These are phyloP conservation scores for Psittacula echo DNA, from an alignment of 2,797 vertebrate genomes.

Conservation along the genomic window DNA sequence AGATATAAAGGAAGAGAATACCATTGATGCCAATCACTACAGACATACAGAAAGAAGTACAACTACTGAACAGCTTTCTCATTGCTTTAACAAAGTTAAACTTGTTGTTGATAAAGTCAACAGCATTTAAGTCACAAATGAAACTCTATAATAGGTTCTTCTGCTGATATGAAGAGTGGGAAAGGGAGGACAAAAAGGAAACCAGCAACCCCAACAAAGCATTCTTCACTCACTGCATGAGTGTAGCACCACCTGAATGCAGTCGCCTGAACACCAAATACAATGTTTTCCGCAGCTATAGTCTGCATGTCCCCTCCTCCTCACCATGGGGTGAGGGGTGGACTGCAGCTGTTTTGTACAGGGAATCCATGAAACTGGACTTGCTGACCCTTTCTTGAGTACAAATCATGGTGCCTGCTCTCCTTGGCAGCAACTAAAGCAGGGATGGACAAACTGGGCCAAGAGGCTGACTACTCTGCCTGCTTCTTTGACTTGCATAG, in stretches of 20 bases:
- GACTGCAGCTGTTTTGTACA: neutral
- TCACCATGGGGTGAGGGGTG: rapidly evolving
- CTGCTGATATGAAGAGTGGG: neutral
- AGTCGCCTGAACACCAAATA: rapidly evolving
- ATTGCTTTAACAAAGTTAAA: neutral
- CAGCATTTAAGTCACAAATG: neutral
- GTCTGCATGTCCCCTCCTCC: neutral
- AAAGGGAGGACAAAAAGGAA: neutral
- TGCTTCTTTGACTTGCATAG: neutral
- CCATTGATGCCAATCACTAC: neutral
- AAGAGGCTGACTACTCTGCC: neutral
- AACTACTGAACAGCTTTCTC: neutral
- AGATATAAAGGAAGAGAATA: neutral
- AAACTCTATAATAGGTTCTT: neutral
- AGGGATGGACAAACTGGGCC: neutral
- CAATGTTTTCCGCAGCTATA: neutral
- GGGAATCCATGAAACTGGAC: neutral
- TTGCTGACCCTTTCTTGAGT: neutral
- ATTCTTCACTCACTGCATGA: neutral
- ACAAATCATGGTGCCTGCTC: neutral
- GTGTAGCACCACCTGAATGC: neutral
- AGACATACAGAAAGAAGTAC: neutral
- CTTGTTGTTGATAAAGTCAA: neutral
- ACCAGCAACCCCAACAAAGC: neutral
- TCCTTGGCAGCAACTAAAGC: neutral